These are phyloP conservation scores for Euura lappo DNA, from an alignment of 1,140 invertebrate species.

Conservation along the genomic window DNA sequence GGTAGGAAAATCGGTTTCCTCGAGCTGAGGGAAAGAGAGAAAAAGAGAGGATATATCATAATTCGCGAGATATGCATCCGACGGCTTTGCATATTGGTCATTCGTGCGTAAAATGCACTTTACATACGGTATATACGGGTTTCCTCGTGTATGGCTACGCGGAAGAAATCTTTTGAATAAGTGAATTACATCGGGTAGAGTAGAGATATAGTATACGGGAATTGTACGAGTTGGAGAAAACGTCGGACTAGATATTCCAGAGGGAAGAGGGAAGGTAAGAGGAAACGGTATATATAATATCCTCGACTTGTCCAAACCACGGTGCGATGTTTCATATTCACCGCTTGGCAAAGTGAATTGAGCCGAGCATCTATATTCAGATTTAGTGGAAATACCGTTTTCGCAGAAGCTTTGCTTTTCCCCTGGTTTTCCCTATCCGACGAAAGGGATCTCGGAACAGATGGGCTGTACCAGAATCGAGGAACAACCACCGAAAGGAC, in stretches of 20 bases:
- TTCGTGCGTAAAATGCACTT: slow-evolving; percentile 29
- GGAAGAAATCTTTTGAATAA: slow-evolving; percentile 11
- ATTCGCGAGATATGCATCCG: slow-evolving; percentile 33
- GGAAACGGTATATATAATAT: neutral
- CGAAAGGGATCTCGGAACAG: neutral
- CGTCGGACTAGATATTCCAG: neutral
- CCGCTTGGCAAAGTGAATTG: neutral
- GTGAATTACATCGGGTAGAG: slow-evolving; percentile 9
- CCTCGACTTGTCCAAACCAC: neutral
- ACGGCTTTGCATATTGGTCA: slow-evolving; percentile 30
- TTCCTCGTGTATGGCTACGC: neutral
- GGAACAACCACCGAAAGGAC: neutral
- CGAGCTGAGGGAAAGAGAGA: no score
- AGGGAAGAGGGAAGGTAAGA: neutral
- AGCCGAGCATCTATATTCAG: slow-evolving; percentile 1
- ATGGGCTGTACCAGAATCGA: neutral
- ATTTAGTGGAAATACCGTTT: neutral
- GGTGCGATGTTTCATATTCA: neutral
- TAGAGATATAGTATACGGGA: neutral
- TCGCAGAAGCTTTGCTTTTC: neutral
- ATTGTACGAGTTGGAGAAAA: neutral
- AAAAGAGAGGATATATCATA: slow-evolving; percentile 6
- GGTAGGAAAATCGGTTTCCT: no score
- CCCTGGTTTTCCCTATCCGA: neutral
- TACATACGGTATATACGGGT: slow-evolving; percentile 9